Evolutionary conservation across 2,888 invertebrate genomes (phyloP).

Genomic region (Parascotia fuliginaria): DNA sequence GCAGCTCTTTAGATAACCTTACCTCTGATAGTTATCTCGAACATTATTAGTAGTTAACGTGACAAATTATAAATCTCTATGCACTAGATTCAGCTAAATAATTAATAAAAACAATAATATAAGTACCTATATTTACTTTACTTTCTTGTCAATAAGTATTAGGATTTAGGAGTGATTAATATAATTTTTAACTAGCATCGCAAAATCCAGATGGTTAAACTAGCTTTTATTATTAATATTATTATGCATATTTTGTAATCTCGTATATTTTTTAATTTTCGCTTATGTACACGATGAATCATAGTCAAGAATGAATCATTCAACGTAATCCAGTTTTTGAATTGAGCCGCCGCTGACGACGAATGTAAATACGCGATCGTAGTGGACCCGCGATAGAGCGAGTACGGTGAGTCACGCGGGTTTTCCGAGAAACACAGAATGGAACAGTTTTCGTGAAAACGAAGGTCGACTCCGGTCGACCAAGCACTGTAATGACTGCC

Average conservation of each 20-base stretch:
- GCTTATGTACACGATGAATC: conserved; percentile 75
- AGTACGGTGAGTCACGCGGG: conserved; percentile 79
- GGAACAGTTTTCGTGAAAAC: conserved; percentile 80
- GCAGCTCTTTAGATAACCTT: conserved; percentile 65
- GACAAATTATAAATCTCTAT: conserved; percentile 26
- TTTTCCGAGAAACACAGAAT: conserved; percentile 80
- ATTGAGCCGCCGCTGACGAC: conserved; percentile 75
- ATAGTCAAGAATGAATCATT: conserved; percentile 78
- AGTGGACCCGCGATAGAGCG: conserved; percentile 79
- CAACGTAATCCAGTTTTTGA: conserved; percentile 83
- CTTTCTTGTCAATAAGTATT: background rate
- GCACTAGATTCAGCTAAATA: conserved; percentile 3
- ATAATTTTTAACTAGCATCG: background rate
- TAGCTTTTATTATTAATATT: no score
- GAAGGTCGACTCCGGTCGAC: conserved; percentile 67
- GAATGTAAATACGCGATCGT: conserved; percentile 81
- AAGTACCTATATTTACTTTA: background rate
- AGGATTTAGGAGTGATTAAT: background rate
- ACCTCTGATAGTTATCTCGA: conserved; percentile 44
- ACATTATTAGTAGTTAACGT: no score
- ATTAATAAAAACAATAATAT: background rate
- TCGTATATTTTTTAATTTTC: conserved; percentile 53
- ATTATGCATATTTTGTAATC: background rate
- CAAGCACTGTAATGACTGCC: conserved; percentile 49
- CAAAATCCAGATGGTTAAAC: background rate